Evolutionary conservation across 2,888 invertebrate genomes (phyloP), one percentile per base, ranked within the genome.

Genomic region (Strigamia crassipes): DNA sequence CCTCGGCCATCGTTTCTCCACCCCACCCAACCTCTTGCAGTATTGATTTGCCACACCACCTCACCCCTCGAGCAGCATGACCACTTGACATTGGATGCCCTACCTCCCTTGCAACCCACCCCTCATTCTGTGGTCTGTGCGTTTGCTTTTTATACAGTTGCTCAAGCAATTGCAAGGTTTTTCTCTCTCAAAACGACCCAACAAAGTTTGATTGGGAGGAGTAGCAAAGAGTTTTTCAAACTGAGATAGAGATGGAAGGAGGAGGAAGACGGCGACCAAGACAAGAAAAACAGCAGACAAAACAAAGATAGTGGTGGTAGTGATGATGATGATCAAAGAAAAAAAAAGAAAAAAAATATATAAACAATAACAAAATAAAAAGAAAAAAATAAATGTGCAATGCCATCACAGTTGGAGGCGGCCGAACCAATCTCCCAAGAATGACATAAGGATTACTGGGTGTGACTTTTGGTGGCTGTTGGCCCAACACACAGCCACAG

Each of bases 161-260:
- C 78, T 51, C 23, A 56, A 80, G 56, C 56, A 80, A 80, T 77
- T 31, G 78, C 38, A 77, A 77, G 78, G 23, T 38, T 38, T 38
- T 77, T 77, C 34, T 31, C 80, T 80, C 61, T 23, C 80, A 27
- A 51, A 80, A 56, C 31, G 51, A 56, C 27, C 27, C 31, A 34
- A 34, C 51, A 46, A 23, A 56, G 56, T 41, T 27, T 51, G 27
- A 56, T 46, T 80, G 34, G 41, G 56, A 34, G 23, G 56, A 46
- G 80, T 27, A 18, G 56, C 15, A 18, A 56, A 56, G 56, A 56
- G 56, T 56, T 56, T 56, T 18, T 56, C 56, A 56, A 56, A 56
- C 56, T 56, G 56, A 56, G 56, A 56, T 56, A 56, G 56, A 56
- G 56, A 27, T 34, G 46, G 51, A 5, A 31, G 41, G 27, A 13